Conservation (phyloP, 2,113 vertebrate species). For the Nettapus auritus region DNA sequence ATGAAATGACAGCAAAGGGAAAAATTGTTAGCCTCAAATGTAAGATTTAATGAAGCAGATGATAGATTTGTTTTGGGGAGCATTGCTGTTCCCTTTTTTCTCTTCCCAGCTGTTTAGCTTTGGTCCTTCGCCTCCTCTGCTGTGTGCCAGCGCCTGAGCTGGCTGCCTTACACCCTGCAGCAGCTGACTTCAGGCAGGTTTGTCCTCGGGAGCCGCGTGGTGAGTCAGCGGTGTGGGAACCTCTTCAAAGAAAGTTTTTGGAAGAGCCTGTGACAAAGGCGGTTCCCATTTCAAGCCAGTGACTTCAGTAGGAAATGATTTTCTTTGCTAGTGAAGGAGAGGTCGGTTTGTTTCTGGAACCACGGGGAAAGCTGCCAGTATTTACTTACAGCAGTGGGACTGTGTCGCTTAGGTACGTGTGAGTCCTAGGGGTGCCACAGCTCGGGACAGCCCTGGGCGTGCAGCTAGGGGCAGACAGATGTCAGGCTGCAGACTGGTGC, state of each 20-base stretch:
- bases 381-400: neutral
- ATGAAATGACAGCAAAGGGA: neutral
- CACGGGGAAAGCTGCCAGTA: neutral
- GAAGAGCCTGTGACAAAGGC: neutral
- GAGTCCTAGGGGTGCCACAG: neutral
- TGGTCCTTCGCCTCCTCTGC: neutral
- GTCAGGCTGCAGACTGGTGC: neutral
- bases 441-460: neutral
- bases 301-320: neutral
- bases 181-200: neutral
- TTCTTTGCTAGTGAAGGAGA: neutral
- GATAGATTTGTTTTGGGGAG: neutral
- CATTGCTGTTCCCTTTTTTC: neutral
- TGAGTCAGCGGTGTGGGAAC: neutral
- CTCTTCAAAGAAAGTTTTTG: neutral
- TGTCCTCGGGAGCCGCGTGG: rapidly evolving
- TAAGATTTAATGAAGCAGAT: neutral
- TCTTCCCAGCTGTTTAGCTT: neutral
- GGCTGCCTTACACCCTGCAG: neutral
- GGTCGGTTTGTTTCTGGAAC: neutral
- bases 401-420: neutral
- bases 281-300: neutral
- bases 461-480: neutral
- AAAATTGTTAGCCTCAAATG: neutral
- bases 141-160: neutral